Conservation (phyloP, 1,140 invertebrate genomes). For the Calliopsis andreniformis region DNA sequence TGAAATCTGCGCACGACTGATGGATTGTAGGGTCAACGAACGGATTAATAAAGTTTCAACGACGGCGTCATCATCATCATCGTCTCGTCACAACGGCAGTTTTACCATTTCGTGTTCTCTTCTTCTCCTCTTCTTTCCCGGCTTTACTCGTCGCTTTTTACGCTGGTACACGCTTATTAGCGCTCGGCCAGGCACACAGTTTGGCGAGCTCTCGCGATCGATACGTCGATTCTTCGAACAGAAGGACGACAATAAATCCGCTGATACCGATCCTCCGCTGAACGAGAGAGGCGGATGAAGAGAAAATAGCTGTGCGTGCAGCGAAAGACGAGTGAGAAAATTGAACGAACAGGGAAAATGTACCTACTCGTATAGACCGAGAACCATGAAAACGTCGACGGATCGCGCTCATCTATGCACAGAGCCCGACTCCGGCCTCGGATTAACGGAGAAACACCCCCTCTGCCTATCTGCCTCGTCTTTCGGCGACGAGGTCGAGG, state of each 20-base stretch:
- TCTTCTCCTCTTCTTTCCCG: not conserved
- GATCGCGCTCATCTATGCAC: constrained; percentile 18
- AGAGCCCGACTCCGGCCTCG: constrained; percentile 1
- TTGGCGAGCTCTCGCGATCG: not conserved
- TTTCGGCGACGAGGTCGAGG: not conserved
- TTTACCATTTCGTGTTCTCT: not conserved
- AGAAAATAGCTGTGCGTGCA: constrained; percentile 29
- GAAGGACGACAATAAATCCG: constrained; percentile 21
- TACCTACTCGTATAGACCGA: constrained; percentile 6
- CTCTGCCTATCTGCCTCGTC: not conserved
- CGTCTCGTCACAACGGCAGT: not conserved
- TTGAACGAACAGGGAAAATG: constrained; percentile 24
- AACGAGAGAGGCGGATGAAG: not conserved
- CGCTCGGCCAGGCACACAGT: not conserved
- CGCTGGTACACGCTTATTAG: constrained; percentile 10
- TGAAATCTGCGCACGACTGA: not conserved
- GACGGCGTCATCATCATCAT: constrained; percentile 11
- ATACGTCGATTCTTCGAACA: constrained; percentile 34
- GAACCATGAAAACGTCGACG: constrained; percentile 38
- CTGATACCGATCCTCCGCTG: not conserved
- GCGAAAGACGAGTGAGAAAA: constrained; percentile 35
- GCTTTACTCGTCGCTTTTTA: constrained; percentile 8
- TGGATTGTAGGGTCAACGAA: not conserved
- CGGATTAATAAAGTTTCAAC: constrained; percentile 29
- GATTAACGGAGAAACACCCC: constrained; percentile 36